Evolutionary conservation across 2,113 vertebrate species (phyloP), one percentile per base, ranked within the genome.

Genomic region (Gasterosteus nipponicus): DNA sequence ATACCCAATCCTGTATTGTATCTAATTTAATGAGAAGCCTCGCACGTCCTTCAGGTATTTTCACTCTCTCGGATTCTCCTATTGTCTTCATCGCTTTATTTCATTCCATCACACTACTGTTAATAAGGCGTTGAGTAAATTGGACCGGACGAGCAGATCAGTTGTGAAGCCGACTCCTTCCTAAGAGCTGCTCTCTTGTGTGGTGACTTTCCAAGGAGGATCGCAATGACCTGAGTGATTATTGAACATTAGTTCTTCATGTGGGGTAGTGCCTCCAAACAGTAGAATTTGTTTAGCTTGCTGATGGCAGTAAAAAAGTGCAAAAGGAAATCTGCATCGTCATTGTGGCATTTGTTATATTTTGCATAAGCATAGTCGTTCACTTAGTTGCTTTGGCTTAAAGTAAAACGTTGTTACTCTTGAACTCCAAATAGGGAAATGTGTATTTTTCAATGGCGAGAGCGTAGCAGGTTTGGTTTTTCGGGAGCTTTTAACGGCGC

Each of bases 1-100:
- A 72, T 75, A 15, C 4, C 35, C 56, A 35, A 29, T 64, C 33
- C 16, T 15, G 1, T 80, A 89, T 79, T 75, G 77, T 26, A 83
- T 86, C 56, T n/a, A 31, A 69, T 75, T 82, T 79, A 86, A 81
- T 77, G 61, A 81, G 35, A 61, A 69, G 18, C 19, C 77, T 53
- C 39, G 67, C 22, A 69, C 70, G 71, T 67, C 39, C 11, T 29
- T 31, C 38, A 15, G 53, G 42, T 0, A 1, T n/a, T 11, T 11
- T 8, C 31, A 51, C 8, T 49, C 16, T 3, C 16, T 66, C n/a
- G 0, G 1, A n/a, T 12, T 49, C 31, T 35, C 33, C 12, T n/a
- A 11, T 57, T 35, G 10, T 77, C 62, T 73, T 61, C 7, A 1
- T 31, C n/a, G n/a, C 54, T 26, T 56, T 51, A 0, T 1, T 10